phyloP scores from a whole-genome alignment of 1,140 invertebrate species.

The Eumaeus atala region DNA sequence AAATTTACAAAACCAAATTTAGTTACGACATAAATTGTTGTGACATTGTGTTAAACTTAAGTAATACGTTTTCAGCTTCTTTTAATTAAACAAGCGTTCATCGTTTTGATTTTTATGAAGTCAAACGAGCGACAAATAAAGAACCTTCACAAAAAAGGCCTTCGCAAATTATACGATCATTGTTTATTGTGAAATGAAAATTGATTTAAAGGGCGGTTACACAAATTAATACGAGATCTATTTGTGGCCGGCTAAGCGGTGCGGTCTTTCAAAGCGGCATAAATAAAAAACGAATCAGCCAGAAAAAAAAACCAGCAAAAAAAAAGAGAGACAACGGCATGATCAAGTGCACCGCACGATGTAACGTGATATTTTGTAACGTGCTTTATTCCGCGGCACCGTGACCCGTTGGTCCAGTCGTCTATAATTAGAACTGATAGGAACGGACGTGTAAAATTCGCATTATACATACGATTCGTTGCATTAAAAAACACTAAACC shows the following conservation, averaged over 20 bases:
- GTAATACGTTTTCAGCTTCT: no score
- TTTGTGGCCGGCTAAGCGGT: conserved; percentile 45
- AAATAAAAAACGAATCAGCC: conserved; percentile 36
- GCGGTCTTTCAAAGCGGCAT: conserved; percentile 48
- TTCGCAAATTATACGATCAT: conserved; percentile 18
- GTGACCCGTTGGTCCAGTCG: conserved; percentile 24
- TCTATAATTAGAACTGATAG: conserved; percentile 41
- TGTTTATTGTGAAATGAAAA: conserved; percentile 32
- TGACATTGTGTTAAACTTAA: no score
- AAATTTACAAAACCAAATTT: no score
- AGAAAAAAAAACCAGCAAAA: conserved; percentile 36
- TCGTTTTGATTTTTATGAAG: no score
- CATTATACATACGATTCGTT: background rate
- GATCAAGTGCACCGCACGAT: conserved; percentile 63
- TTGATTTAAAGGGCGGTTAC: conserved; percentile 41
- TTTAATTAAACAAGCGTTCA: background rate
- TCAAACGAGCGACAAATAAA: no score
- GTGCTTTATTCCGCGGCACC: conserved; percentile 45
- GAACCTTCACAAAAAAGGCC: conserved; percentile 2
- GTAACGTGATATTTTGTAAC: conserved; percentile 60
- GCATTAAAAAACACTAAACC: no score
- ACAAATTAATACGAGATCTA: conserved; percentile 28
- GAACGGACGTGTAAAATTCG: conserved; percentile 3
- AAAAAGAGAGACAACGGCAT: conserved; percentile 64
- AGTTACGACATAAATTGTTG: no score